Percentiles rank a stretch among this genome's conserved stretches.
These are phyloP conservation scores for Callospermophilus lateralis DNA, from an alignment of 2,113 vertebrate species.

Conservation along the genomic window DNA sequence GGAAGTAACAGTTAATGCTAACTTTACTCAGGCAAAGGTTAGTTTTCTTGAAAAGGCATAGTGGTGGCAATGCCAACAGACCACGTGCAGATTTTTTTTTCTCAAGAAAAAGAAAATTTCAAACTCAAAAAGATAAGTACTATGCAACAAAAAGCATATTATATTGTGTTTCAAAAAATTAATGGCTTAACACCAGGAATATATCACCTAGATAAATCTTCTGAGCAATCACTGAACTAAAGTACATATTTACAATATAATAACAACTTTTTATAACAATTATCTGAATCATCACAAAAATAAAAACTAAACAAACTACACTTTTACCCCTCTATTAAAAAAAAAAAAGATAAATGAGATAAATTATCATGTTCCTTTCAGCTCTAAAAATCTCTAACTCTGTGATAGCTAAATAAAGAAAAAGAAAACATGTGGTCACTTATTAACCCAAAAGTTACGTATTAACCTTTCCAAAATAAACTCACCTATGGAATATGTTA, in stretches of 20 bases:
- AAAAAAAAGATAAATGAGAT: neutral
- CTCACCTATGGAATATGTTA: neutral
- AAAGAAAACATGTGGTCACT: neutral
- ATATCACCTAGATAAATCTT: neutral
- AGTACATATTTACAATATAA: neutral
- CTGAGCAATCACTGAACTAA: neutral
- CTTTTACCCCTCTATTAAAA: neutral
- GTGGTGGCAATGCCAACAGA: neutral
- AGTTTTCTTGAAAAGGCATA: neutral
- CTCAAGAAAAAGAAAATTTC: neutral
- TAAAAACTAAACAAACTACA: neutral
- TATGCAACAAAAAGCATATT: neutral
- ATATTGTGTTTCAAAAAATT: slow-evolving; percentile 25
- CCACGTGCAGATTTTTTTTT: neutral
- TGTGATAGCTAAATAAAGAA: neutral
- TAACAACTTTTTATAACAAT: slow-evolving; percentile 33
- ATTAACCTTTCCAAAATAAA: slow-evolving; percentile 37
- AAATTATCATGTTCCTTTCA: slow-evolving; percentile 45
- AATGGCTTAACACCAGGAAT: neutral
- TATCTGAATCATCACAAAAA: slow-evolving; percentile 42
- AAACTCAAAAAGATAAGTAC: neutral
- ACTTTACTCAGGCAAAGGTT: neutral
- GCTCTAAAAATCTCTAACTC: neutral
- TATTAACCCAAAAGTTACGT: neutral
- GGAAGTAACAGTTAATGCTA: neutral